These are phyloP conservation scores for Balaenoptera acutorostrata DNA, from an alignment of 2,113 vertebrate genomes.

Conservation along the genomic window DNA sequence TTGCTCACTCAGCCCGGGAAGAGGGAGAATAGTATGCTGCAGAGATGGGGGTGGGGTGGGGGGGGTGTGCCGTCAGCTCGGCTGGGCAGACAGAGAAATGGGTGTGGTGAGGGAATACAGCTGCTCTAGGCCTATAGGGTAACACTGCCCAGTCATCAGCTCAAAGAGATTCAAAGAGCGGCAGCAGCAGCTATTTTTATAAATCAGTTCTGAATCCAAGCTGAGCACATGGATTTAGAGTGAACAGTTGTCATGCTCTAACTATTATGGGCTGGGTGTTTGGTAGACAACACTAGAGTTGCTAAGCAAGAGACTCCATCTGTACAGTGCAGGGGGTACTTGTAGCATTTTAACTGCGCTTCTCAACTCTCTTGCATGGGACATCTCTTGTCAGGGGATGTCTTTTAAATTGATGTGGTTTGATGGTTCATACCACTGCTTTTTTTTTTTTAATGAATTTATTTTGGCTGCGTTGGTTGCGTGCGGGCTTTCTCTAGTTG, in stretches of 20 bases:
- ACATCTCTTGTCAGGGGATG: neutral
- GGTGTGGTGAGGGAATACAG: conserved; percentile 78
- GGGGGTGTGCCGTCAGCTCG: neutral
- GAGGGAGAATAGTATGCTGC: conserved; percentile 51
- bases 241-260: conserved; percentile 37
- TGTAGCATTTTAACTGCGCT: neutral
- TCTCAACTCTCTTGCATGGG: neutral
- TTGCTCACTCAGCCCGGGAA: conserved; percentile 64
- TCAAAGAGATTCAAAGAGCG: neutral
- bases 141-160: conserved; percentile 63
- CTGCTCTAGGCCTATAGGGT: conserved; percentile 62
- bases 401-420: neutral
- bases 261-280: neutral
- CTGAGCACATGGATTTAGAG: conserved; percentile 44
- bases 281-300: neutral
- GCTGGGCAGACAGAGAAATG: conserved; percentile 53
- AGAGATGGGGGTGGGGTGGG: neutral
- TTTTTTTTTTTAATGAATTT: neutral
- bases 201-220: conserved; percentile 37
- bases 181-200: conserved; percentile 43
- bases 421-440: neutral
- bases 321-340: neutral
- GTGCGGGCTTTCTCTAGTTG: no score
- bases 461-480: no score
- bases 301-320: neutral